Evolutionary conservation across 92 coral and sea anemone genomes (phyloP).

Genomic region (Palythoa caribaeorum): DNA sequence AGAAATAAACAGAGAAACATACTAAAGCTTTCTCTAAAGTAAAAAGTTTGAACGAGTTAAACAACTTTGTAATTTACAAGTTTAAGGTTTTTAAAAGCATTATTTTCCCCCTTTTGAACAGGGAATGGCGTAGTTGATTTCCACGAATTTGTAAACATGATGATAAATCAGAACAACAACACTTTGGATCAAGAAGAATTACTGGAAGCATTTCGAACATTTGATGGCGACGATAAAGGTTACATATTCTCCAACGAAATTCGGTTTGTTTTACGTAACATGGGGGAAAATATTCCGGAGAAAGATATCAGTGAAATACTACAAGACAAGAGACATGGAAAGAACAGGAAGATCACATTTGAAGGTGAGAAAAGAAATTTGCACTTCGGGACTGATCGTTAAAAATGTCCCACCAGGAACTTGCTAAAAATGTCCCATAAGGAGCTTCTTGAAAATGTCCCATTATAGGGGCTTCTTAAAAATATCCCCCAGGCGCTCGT

Average conservation of each 20-base stretch:
- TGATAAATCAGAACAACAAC: constrained; percentile 98
- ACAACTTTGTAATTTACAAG: background rate
- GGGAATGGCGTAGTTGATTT: constrained; percentile 98
- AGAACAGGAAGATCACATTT: constrained; percentile 90
- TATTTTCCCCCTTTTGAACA: constrained; percentile 10
- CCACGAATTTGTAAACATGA: constrained; percentile 99
- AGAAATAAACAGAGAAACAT: too few species aligned
- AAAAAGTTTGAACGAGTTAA: too few species aligned
- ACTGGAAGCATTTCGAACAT: constrained; percentile 94
- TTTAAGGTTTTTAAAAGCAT: background rate
- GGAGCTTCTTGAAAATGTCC: too few species aligned
- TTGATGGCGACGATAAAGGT: constrained; percentile 98
- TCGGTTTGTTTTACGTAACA: constrained; percentile 95
- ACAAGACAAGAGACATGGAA: constrained; percentile 87
- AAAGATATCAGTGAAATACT: constrained; percentile 96
- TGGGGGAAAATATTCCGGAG: constrained; percentile 98
- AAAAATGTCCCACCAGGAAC: too few species aligned
- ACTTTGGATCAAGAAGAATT: constrained; percentile 93
- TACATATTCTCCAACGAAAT: constrained; percentile 96
- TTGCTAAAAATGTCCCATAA: too few species aligned
- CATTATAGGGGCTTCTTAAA: too few species aligned
- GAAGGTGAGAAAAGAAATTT: constrained; percentile 69
- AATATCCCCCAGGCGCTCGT: too few species aligned
- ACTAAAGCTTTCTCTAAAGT: too few species aligned
- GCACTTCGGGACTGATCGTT: background rate